phyloP scores from a whole-genome alignment of 2,797 vertebrate genomes.

The Dendrocincla tyrannina region DNA sequence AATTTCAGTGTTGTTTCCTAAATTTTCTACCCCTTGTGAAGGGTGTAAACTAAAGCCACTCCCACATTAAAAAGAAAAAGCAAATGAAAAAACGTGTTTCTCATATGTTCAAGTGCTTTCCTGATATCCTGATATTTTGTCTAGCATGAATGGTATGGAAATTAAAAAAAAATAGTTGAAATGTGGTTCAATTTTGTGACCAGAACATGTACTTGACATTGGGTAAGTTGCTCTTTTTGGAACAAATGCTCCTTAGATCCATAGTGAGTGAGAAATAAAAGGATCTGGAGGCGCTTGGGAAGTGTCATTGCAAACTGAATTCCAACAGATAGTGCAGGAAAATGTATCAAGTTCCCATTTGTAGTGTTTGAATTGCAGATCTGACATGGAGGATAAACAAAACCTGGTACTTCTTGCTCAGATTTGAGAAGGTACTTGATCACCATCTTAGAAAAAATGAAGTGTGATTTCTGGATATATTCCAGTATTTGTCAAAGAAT shows the following conservation, averaged over 20 bases:
- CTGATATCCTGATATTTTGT: background rate
- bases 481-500: conserved; percentile 54
- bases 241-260: background rate
- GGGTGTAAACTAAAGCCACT: background rate
- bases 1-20: conserved; percentile 21
- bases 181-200: background rate
- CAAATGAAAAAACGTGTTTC: background rate
- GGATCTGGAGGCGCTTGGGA: background rate
- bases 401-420: conserved; percentile 11
- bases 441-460: conserved; percentile 63
- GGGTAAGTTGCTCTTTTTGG: conserved; percentile 20
- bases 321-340: background rate
- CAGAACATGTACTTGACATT: background rate
- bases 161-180: background rate
- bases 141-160: background rate
- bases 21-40: background rate
- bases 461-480: conserved; percentile 67
- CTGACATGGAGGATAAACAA: conserved; percentile 52
- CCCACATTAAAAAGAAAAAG: background rate
- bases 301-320: background rate
- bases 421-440: conserved; percentile 51
- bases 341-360: conserved; percentile 43
- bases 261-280: background rate
- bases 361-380: conserved; percentile 47
- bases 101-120: background rate